phyloP scores from a whole-genome alignment of 2,888 invertebrate species.

The Bibio marci region DNA sequence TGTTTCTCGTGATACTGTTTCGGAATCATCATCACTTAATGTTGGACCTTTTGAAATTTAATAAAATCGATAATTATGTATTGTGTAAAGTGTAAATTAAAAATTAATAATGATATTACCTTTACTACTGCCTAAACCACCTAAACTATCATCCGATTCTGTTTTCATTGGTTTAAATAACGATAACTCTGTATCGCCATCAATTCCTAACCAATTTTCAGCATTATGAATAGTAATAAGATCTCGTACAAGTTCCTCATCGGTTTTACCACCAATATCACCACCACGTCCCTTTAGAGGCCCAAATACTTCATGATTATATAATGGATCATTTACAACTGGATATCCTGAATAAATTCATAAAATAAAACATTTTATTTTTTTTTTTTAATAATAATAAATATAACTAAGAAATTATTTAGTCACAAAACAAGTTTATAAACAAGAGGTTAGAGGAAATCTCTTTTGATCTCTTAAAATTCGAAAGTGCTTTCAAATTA shows the following conservation, averaged over 20 bases:
- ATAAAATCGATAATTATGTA: too few relatives aligned
- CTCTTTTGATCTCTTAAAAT: too few relatives aligned
- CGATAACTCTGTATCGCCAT: slow-evolving; percentile 69
- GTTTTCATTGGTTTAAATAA: slow-evolving; percentile 59
- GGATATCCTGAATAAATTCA: slow-evolving; percentile 57
- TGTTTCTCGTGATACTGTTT: slow-evolving; percentile 50
- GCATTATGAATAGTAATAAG: slow-evolving; percentile 86
- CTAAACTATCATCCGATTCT: slow-evolving; percentile 40
- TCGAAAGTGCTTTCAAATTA: too few relatives aligned
- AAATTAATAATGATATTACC: slow-evolving; percentile 18
- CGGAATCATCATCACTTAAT: slow-evolving; percentile 43
- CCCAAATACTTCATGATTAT: slow-evolving; percentile 93
- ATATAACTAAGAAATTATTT: too few relatives aligned
- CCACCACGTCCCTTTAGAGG: slow-evolving; percentile 81
- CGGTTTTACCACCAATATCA: slow-evolving; percentile 72
- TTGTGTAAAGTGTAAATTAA: slow-evolving; percentile 1
- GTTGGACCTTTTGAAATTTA: slow-evolving; percentile 14
- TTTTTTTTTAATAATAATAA: not conserved
- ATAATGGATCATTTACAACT: slow-evolving; percentile 92
- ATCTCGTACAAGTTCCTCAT: slow-evolving; percentile 75
- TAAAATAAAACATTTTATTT: not conserved
- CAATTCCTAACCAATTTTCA: slow-evolving; percentile 85
- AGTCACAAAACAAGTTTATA: too few relatives aligned
- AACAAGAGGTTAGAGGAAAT: too few relatives aligned
- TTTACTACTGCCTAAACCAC: slow-evolving; percentile 20